Base-by-base conservation (phyloP, 2,888 invertebrate genomes). In the Achlya flavicornis region DNA sequence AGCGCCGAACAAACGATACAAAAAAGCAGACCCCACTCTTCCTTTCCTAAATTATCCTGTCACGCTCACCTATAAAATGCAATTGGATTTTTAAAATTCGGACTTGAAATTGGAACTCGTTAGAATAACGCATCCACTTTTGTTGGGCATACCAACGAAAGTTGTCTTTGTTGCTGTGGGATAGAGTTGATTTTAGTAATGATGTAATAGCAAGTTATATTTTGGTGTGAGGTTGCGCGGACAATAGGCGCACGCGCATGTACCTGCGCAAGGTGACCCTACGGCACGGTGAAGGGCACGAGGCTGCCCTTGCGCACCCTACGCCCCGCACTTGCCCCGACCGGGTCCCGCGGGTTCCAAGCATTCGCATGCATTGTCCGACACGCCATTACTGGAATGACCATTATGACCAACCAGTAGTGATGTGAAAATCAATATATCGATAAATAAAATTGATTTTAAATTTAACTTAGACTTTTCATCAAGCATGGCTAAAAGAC, bases 21-120 rank as follows among this genome's bases (percentile, higher is more conserved):
- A 83, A 84, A 81, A 76, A 73, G 76, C 76, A 71, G 80, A 76
- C 76, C 77, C 80, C 83, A 84, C 81, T 86, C 86, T 86, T 87
- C 88, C 90, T 88, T 91, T 88, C 89, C 83, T 91, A 92, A 92
- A 93, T 93, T 92, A 93, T 92, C 92, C 93, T 93, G 93, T 93
- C 93, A 93, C 90, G 92, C 88, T 91, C 87, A 88, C 84, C 91
- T 92, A 92, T 92, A 91, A 91, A 92, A 91, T 92, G 92, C 93
- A 93, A 93, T 93, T 93, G 93, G 90, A 82, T 89, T 87, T 86
- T 82, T 85, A 87, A 88, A 87, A 79, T 81, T 77, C 77, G 74
- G 81, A 82, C 80, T 78, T 78, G 78, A 84, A 88, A 89, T 89
- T 85, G 86, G 84, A 88, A 89, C 88, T 89, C 87, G 87, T 90